Evolutionary conservation across 2,113 vertebrate species (phyloP), one percentile per base, ranked within the genome.

Genomic region (Labeo catla): DNA sequence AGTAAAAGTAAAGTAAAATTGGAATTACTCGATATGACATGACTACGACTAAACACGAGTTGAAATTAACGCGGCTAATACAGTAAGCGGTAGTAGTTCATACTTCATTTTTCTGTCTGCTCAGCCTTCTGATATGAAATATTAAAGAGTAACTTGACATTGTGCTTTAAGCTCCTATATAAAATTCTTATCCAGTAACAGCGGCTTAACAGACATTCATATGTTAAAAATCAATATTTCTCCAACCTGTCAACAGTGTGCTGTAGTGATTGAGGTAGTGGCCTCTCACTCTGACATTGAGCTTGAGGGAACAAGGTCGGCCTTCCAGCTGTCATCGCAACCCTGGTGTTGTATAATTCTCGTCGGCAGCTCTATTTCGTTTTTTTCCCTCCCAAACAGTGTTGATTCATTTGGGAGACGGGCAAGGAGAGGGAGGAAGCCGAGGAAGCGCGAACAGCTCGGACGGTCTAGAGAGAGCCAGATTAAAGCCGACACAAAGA

Each of bases 311-410:
- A 76, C 87, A 90, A 92, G 93, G 92, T 93, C 84, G 81, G 88
- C 87, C 86, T 86, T 83, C 43, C 43, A 87, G 73, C 88, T 84
- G 90, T 89, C 90, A 90, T 81, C 86, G 86, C 82, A 84, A 86
- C 85, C 36, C 80, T 80, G 36, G 7, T 52, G 81, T 91, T 92
- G 89, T 86, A 80, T 91, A 86, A 93, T 92, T 91, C 89, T 90
- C 89, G 81, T 88, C 89, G 81, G 89, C 72, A 4, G 36, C 84
- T 88, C 89, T 79, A 89, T 83, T 68, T 49, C 36, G 65, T 84
- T 76, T 87, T 87, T 89, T 81, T 72, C 21, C 77, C 66, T 61
- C 23, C 81, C 86, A 87, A 89, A 88, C 86, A 85, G 65, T 82
- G 49, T 59, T 88, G 86, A 84, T 88, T 91, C 88, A 87, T 36